Base-by-base conservation (phyloP, 1,140 invertebrate species). In the Eulimnadia texana region DNA sequence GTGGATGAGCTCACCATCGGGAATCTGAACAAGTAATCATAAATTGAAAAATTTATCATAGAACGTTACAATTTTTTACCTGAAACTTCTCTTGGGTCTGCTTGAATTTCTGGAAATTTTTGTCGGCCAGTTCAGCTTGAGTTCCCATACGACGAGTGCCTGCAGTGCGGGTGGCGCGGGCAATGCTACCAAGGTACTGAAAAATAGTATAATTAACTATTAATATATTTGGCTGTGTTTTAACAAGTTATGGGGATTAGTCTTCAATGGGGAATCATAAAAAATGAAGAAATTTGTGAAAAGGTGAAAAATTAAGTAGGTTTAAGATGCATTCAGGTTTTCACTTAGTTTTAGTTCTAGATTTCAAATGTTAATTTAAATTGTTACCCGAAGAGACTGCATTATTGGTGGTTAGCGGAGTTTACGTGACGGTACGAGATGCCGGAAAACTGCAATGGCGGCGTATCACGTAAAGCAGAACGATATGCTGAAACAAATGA, bases 1-100 rank as follows among this genome's bases (percentile, higher is more conserved):
- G 66, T 78, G 80, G n/a, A 82, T 69, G 1, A 80, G 80, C 53
- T 74, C 67, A 16, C 75, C 80, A 70, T 83, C 78, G 20, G 77
- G 73, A 49, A 71, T 68, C 76, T 81, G 68, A 27, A 68, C 65
- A 66, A 57, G 63, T 64, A 67, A 69, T 10, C 3, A 20, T 53
- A 58, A 16, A 58, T 1, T 2, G 6, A n/a, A 11, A 11, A n/a
- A 11, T 47, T 47, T 47, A 47, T 1, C n/a, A 47, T 11, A 11
- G 27, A 11, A 10, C 11, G 25, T 13, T 13, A 33, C n/a, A 9
- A 33, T 10, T 27, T 28, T 10, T 16, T 22, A 57, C 55, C 55
- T 57, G 55, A 29, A 57, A 57, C 11, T 22, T 22, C 3, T 57
- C 55, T 20, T 57, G 55, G n/a, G n/a, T 57, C 3, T 27, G 24